These are phyloP conservation scores for Dysmachus trigonus DNA, from an alignment of 2,888 invertebrate species.

Conservation along the genomic window DNA sequence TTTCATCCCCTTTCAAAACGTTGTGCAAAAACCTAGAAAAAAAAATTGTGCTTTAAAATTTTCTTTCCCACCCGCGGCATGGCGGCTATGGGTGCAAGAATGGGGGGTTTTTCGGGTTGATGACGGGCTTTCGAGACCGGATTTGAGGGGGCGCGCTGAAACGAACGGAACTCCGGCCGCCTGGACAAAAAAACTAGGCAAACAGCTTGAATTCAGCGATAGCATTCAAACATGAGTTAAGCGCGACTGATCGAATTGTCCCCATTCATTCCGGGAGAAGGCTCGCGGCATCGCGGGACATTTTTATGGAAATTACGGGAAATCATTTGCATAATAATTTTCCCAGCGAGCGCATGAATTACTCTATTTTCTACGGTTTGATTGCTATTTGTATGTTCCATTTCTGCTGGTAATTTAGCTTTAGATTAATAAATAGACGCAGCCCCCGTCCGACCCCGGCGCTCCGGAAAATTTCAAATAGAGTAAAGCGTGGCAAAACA, in stretches of 20 bases:
- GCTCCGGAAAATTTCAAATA: neutral
- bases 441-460: neutral
- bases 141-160: neutral
- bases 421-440: slow-evolving; percentile 23
- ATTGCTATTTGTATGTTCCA: slow-evolving; percentile 18
- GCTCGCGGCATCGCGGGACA: neutral
- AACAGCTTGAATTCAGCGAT: neutral
- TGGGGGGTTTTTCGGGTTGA: neutral
- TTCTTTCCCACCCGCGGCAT: neutral
- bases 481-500: neutral
- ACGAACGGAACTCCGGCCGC: neutral
- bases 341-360: slow-evolving; percentile 3
- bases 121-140: neutral
- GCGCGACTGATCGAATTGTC: slow-evolving; percentile 15
- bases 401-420: slow-evolving; percentile 1
- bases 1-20: neutral
- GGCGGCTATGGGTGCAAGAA: neutral
- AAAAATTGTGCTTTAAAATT: neutral
- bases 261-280: neutral
- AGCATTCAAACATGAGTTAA: slow-evolving; percentile 11
- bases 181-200: neutral
- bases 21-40: neutral
- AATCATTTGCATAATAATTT: slow-evolving; percentile 32
- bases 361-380: slow-evolving; percentile 12
- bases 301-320: slow-evolving; percentile 21